Conservation (phyloP, 37 sponge, comb jelly and placozoan species). For the Ianthella basta region DNA sequence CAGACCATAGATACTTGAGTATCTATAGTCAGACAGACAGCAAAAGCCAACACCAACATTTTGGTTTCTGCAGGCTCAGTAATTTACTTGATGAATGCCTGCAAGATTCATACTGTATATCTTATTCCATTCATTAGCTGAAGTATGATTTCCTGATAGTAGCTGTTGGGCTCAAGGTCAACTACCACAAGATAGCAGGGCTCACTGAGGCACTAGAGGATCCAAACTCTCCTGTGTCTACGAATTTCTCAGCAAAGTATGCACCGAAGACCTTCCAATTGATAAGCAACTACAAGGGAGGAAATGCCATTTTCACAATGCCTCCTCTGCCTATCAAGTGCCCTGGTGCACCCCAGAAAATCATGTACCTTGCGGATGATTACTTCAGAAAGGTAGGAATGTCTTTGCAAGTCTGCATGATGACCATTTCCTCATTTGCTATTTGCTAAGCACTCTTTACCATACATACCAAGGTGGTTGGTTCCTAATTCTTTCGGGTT, state of each 20-base stretch:
- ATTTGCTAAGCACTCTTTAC: not conserved
- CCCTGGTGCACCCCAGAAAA: conserved; percentile 96
- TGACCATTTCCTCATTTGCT: not conserved
- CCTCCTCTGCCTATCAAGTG: conserved; percentile 91
- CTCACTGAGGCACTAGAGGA: conserved; percentile 62
- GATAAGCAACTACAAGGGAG: conserved; percentile 64
- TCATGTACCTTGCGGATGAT: conserved; percentile 94
- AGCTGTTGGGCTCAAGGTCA: conserved; percentile 73
- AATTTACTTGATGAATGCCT: no score
- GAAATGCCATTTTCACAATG: conserved; percentile 87
- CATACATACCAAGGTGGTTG: no score
- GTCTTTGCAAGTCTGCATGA: not conserved
- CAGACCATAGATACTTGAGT: no score
- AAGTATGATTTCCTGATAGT: conserved; percentile 86
- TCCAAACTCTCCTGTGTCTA: conserved; percentile 56
- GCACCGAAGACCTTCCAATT: conserved; percentile 69
- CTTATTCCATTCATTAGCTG: conserved; percentile 36
- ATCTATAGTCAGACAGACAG: no score
- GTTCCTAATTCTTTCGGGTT: no score
- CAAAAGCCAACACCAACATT: no score
- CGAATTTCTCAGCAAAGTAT: conserved; percentile 56
- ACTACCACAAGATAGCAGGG: conserved; percentile 72
- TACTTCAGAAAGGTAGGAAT: conserved; percentile 72
- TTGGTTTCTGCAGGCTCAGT: no score
- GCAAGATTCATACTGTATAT: no score